A percentile compares a stretch with the other conserved stretches of the same genome.
Conservation (phyloP, 1,140 invertebrate genomes). For the Lordiphosa mommai region DNA sequence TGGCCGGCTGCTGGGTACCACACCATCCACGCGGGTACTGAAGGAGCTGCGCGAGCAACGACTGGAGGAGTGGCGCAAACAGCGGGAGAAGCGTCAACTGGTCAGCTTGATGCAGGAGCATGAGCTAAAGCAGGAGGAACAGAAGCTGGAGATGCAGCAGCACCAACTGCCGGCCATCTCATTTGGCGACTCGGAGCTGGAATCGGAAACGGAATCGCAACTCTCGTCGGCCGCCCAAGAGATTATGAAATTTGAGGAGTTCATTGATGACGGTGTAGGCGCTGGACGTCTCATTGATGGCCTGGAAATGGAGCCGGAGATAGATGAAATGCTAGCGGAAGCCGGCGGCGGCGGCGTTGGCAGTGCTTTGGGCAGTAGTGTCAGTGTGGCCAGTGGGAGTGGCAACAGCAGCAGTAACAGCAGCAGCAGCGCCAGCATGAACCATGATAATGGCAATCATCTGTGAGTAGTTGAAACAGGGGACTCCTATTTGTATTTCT, state of each 20-base stretch:
- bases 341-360: constrained; percentile 47
- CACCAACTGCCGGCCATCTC: constrained; percentile 51
- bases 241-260: constrained; percentile 77
- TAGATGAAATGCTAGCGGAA: constrained; percentile 63
- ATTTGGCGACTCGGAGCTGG: constrained; percentile 63
- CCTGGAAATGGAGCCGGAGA: constrained; percentile 73
- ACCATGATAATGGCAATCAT: constrained; percentile 55
- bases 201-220: constrained; percentile 73
- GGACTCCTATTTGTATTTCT: too few relatives aligned
- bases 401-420: constrained; percentile 49
- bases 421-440: constrained; percentile 55
- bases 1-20: constrained; percentile 62
- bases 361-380: constrained; percentile 50
- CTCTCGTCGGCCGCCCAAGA: constrained; percentile 69
- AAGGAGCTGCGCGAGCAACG: constrained; percentile 59
- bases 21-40: constrained; percentile 54
- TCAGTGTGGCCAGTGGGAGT: constrained; percentile 48
- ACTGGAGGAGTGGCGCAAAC: constrained; percentile 62
- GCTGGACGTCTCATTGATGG: constrained; percentile 75
- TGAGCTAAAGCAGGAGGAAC: constrained; percentile 33
- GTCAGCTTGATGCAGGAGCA: constrained; percentile 26
- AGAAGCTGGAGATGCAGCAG: constrained; percentile 22
- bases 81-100: constrained; percentile 41
- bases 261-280: constrained; percentile 73
- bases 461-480: too few relatives aligned